phyloP scores from a whole-genome alignment of 2,113 vertebrate species.

The Pachypanchax playfairii region DNA sequence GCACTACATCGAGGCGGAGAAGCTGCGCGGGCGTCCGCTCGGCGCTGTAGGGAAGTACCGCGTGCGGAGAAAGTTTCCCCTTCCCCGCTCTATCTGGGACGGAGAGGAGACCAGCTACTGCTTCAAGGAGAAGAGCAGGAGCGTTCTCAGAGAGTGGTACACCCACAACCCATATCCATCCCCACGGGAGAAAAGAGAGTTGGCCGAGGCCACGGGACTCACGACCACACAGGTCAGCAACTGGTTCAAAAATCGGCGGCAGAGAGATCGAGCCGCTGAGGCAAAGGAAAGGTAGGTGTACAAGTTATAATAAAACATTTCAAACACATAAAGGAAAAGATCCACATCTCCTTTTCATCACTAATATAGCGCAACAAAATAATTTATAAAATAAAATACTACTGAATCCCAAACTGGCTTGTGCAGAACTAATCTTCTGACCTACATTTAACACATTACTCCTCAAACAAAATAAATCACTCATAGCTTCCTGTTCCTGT shows the following conservation, averaged over 20 bases:
- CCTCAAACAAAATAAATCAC: too few relatives aligned
- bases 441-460: constrained; percentile 26
- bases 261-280: constrained; percentile 90
- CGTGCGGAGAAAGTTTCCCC: constrained; percentile 90
- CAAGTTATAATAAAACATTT: too few relatives aligned
- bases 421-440: constrained; percentile 16
- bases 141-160: constrained; percentile 91
- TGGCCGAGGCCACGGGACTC: constrained; percentile 91
- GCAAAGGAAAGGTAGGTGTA: constrained; percentile 95
- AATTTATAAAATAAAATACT: too few relatives aligned
- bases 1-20: constrained; percentile 93
- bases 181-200: constrained; percentile 90
- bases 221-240: constrained; percentile 96
- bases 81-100: constrained; percentile 92
- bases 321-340: too few relatives aligned
- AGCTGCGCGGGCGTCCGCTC: constrained; percentile 89
- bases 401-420: not conserved
- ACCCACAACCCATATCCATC: constrained; percentile 93
- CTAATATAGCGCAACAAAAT: too few relatives aligned
- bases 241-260: constrained; percentile 94
- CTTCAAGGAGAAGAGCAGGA: constrained; percentile 92
- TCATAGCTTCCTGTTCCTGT: too few relatives aligned
- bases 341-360: too few relatives aligned
- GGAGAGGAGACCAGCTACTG: constrained; percentile 93
- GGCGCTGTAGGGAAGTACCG: constrained; percentile 93